Evolutionary conservation across 2,113 vertebrate species (phyloP).

Genomic region (Prietella phreatophila): DNA sequence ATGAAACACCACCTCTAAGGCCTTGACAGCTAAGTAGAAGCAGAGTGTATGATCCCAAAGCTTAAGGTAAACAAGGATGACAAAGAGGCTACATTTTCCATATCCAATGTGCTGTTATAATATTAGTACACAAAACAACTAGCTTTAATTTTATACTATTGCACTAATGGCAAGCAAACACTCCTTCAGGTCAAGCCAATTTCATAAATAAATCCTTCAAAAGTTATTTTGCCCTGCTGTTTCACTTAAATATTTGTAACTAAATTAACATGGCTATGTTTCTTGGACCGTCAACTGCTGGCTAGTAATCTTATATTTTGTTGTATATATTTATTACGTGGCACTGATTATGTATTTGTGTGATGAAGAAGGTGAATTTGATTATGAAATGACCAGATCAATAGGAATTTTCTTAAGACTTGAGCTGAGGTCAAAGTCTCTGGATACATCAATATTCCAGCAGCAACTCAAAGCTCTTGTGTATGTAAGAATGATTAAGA

Average conservation of each 20-base stretch:
- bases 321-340: neutral
- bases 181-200: conserved; percentile 11
- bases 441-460: neutral
- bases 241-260: neutral
- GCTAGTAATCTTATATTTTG: neutral
- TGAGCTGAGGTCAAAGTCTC: neutral
- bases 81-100: neutral
- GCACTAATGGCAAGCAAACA: neutral
- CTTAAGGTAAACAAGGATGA: neutral
- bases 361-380: neutral
- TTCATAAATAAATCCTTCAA: neutral
- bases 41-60: neutral
- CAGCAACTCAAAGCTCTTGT: neutral
- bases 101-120: neutral
- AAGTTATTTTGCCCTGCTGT: neutral
- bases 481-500: neutral
- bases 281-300: neutral
- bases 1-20: conserved; percentile 6
- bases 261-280: neutral
- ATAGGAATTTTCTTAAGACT: neutral
- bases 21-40: conserved; percentile 25
- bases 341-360: neutral
- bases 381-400: neutral
- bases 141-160: neutral
- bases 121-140: neutral